Evolutionary conservation across 2,113 vertebrate species (phyloP).

Genomic region (Aphyosemion australe): DNA sequence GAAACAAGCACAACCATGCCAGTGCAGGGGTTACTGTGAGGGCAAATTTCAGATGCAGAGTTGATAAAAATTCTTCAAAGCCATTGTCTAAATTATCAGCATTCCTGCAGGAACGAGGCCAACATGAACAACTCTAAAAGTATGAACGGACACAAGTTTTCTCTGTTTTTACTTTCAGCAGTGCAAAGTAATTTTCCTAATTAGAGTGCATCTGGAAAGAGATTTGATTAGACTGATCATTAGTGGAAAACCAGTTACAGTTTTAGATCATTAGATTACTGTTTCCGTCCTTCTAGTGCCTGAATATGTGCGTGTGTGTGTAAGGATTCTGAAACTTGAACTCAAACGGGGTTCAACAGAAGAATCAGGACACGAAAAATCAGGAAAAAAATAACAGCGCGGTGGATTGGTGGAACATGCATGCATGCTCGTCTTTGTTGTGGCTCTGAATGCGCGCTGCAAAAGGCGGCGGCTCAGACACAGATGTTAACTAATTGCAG

Average conservation of each 20-base stretch:
- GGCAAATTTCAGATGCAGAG: constrained; percentile 2
- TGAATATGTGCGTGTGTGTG: constrained; percentile 9
- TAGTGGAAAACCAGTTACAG: constrained; percentile 54
- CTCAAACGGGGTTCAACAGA: constrained; percentile 25
- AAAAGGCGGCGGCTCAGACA: constrained; percentile 55
- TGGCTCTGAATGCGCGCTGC: constrained; percentile 44
- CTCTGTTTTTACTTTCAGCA: constrained; percentile 33
- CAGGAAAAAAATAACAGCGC: constrained; percentile 28
- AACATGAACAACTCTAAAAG: constrained; percentile 28
- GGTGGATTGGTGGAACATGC: constrained; percentile 25
- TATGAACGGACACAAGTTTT: constrained; percentile 30
- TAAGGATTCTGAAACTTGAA: constrained; percentile 29
- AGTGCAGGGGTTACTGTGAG: constrained; percentile 9
- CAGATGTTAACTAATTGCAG: constrained; percentile 81
- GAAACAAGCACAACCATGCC: constrained; percentile 27
- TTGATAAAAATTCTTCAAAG: constrained; percentile 20
- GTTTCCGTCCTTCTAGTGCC: constrained; percentile 16
- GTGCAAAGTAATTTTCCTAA: constrained; percentile 55
- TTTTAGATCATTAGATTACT: constrained; percentile 51
- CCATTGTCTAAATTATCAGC: constrained; percentile 16
- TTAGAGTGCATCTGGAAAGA: constrained; percentile 55
- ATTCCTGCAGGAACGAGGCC: constrained; percentile 2
- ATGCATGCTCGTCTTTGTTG: constrained; percentile 29
- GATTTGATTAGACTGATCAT: constrained; percentile 59
- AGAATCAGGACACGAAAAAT: constrained; percentile 24